Conservation (phyloP, 1,140 invertebrate species). For the Apis florea region DNA sequence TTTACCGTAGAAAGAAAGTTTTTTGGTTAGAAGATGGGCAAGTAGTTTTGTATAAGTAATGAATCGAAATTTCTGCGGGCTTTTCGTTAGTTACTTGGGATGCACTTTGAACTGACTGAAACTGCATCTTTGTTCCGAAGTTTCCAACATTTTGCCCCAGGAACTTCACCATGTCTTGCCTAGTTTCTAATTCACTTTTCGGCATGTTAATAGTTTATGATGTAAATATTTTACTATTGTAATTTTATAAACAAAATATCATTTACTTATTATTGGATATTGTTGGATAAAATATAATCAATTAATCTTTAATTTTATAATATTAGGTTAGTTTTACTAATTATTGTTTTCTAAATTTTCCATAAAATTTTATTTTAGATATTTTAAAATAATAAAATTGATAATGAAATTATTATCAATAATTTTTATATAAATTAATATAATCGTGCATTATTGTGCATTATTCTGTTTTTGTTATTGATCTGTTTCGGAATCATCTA, state of each 20-base stretch:
- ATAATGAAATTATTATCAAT: no score
- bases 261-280: not conserved
- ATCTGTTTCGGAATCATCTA: not conserved
- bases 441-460: no score
- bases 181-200: constrained; percentile 27
- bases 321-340: no score
- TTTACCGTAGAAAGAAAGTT: not conserved
- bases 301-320: no score
- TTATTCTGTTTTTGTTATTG: no score
- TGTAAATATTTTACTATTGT: not conserved
- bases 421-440: no score
- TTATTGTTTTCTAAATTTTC: no score
- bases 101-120: not conserved
- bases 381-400: no score
- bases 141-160: constrained; percentile 4
- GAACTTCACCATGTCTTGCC: constrained; percentile 13
- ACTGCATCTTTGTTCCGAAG: constrained; percentile 31
- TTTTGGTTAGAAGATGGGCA: not conserved
- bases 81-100: constrained; percentile 13
- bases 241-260: not conserved
- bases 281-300: no score
- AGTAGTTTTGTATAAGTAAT: not conserved
- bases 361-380: no score
- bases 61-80: constrained; percentile 25
- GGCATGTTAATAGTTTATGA: not conserved